Evolutionary conservation across 1,140 invertebrate genomes (phyloP).

Genomic region (Dendroctonus ponderosae): DNA sequence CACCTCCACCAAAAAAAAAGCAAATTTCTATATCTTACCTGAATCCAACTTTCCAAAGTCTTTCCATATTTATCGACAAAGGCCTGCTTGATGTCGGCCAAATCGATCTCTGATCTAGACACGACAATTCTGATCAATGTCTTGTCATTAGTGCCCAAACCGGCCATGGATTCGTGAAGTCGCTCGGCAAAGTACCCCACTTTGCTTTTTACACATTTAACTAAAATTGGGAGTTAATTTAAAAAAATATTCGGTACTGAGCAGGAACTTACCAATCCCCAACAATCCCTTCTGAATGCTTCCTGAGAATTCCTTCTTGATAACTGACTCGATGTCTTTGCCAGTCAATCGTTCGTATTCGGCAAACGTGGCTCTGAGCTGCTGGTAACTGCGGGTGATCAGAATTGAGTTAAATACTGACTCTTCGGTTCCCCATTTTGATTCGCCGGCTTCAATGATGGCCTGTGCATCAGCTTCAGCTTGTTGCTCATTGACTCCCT

Average conservation of each 20-base stretch:
- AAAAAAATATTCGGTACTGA: conserved; percentile 2
- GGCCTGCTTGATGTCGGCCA: conserved; percentile 86
- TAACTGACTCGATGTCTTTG: conserved; percentile 79
- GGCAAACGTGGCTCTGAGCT: conserved; percentile 78
- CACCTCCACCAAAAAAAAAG: neutral
- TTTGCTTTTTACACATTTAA: conserved; percentile 86
- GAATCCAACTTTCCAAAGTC: conserved; percentile 77
- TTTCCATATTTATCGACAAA: conserved; percentile 84
- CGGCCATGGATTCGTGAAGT: conserved; percentile 86
- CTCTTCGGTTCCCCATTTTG: conserved; percentile 84
- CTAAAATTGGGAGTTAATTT: conserved; percentile 52
- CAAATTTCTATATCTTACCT: conserved; percentile 60
- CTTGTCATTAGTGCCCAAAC: conserved; percentile 84
- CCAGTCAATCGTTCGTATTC: conserved; percentile 75
- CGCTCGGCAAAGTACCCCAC: conserved; percentile 92
- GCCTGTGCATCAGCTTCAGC: conserved; percentile 71
- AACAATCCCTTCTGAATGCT: conserved; percentile 80
- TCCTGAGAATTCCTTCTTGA: conserved; percentile 86
- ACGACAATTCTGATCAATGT: conserved; percentile 87
- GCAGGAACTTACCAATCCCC: conserved; percentile 69
- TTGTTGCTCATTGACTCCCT: conserved; percentile 63
- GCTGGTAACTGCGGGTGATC: conserved; percentile 75
- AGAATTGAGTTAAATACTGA: conserved; percentile 81
- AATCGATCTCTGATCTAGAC: conserved; percentile 87
- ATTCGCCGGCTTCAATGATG: conserved; percentile 71